A percentile compares a stretch with the other conserved stretches of the same genome.
These are phyloP conservation scores for Leptonema lineaticorne DNA, from an alignment of 1,140 invertebrate genomes.

Conservation along the genomic window DNA sequence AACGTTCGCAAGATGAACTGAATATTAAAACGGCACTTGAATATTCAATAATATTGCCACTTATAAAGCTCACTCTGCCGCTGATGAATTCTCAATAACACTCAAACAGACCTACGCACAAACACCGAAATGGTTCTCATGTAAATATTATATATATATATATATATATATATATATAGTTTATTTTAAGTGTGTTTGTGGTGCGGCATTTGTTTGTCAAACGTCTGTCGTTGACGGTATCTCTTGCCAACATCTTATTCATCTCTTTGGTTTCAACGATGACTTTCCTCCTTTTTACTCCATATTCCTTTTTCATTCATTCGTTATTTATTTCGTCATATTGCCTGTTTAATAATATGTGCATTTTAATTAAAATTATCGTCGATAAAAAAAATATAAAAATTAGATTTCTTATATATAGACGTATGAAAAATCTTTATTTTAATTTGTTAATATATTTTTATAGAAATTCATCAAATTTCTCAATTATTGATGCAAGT, in stretches of 20 bases:
- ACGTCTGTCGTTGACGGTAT: constrained; percentile 16
- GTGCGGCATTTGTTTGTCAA: constrained; percentile 15
- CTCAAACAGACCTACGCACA: too few species aligned
- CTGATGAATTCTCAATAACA: constrained; percentile 14
- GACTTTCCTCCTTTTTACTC: neutral
- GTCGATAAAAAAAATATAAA: too few species aligned
- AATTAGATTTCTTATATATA: too few species aligned
- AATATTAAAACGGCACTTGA: constrained; percentile 3
- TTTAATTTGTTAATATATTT: too few species aligned
- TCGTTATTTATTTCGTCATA: neutral
- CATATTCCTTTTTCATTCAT: too few species aligned
- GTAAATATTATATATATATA: too few species aligned
- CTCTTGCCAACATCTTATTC: constrained; percentile 6
- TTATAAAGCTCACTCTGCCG: constrained; percentile 1
- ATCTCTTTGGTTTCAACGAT: neutral
- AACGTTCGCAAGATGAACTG: neutral
- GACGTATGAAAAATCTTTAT: too few species aligned
- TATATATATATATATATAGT: too few species aligned
- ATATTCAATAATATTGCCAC: constrained; percentile 8
- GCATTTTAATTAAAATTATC: neutral
- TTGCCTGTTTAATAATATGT: neutral
- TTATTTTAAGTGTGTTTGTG: constrained; percentile 9
- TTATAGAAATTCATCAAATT: too few species aligned
- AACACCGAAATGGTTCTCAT: too few species aligned
- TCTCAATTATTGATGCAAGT: too few species aligned